Base-by-base conservation (phyloP, 2,888 invertebrate genomes). In the Drosophila engyochracea region DNA sequence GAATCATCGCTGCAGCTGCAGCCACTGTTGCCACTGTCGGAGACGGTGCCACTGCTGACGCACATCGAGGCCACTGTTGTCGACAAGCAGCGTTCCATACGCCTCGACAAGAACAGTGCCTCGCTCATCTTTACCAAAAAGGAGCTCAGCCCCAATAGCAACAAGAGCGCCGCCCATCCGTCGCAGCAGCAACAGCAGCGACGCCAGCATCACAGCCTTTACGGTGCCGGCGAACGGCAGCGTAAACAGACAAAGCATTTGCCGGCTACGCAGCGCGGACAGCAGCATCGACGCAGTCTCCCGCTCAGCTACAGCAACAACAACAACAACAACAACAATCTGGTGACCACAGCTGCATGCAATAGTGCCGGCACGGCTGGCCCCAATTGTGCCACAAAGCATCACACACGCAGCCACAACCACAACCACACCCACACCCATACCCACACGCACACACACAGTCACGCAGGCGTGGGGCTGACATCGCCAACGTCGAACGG, bases 111-210 rank as follows among this genome's bases (percentile, higher is more conserved):
- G 77, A 93, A 92, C 66, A 92, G 92, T 79, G 92, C 92, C 54
- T 93, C 93, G 63, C 85, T 93, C 65, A 93, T 93, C 51, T 93
- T 93, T 65, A 93, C 93, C 39, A 91, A 91, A 69, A 93, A 93
- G 81, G 93, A 93, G 59, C 65, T 85, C 14, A 61, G 47, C 49
- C 41, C 71, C 25, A 44, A 16, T 14, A 6, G 19, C 39, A 57
- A 39, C 28, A n/a, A 47, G 25, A 47, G 25, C 28, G 47, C 10
- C 28, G 22, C 28, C 5, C 89, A 89, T 47, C 84, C 85, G 49
- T 12, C 49, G 12, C 44, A 28, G 25, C 68, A 77, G 16, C 70
- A 61, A 10, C 68, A 55, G 30, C 73, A 64, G 31, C 79, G 89
- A 44, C 83, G 87, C 30, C 88, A 89, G 60, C 90, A 89, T 53